Percentiles rank a stretch among this genome's conserved stretches.
phyloP scores from a whole-genome alignment of 1,140 invertebrate species.

The Mylabris phalerata region DNA sequence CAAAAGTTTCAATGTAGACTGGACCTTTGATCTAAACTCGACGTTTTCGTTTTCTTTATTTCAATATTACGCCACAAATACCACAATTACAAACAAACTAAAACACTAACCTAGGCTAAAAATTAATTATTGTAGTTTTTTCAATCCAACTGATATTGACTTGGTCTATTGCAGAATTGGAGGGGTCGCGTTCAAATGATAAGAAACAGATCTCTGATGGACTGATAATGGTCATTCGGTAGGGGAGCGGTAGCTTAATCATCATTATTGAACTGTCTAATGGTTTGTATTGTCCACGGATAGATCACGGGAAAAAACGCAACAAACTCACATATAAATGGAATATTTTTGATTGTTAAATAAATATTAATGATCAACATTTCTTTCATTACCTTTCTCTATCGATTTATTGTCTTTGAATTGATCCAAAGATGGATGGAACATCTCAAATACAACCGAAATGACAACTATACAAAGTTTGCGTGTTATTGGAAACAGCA shows the following conservation, averaged over 20 bases:
- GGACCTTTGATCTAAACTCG: slow-evolving; percentile 13
- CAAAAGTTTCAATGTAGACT: slow-evolving; percentile 12
- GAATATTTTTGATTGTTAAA: slow-evolving; percentile 14
- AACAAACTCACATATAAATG: neutral
- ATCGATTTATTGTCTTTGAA: too few relatives aligned
- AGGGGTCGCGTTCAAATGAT: slow-evolving; percentile 19
- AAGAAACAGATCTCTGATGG: slow-evolving; percentile 29
- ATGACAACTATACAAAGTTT: neutral
- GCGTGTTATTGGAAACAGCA: slow-evolving; percentile 31
- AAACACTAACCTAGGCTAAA: too few relatives aligned
- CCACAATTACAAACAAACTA: too few relatives aligned
- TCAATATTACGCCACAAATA: slow-evolving; percentile 1
- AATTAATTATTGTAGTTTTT: too few relatives aligned
- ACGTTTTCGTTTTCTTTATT: neutral
- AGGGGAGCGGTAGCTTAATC: slow-evolving; percentile 37
- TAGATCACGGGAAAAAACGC: slow-evolving; percentile 30
- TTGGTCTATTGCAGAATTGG: slow-evolving; percentile 19
- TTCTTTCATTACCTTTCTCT: neutral
- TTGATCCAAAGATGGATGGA: neutral
- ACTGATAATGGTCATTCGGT: slow-evolving; percentile 25
- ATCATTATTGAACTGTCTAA: slow-evolving; percentile 40
- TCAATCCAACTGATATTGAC: slow-evolving; percentile 1
- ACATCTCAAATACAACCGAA: neutral
- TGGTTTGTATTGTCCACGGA: slow-evolving; percentile 40
- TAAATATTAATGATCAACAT: slow-evolving; percentile 22